Evolutionary conservation across 2,113 vertebrate genomes (phyloP), one percentile per base, ranked within the genome.

Genomic region (Seriola quinqueradiata): DNA sequence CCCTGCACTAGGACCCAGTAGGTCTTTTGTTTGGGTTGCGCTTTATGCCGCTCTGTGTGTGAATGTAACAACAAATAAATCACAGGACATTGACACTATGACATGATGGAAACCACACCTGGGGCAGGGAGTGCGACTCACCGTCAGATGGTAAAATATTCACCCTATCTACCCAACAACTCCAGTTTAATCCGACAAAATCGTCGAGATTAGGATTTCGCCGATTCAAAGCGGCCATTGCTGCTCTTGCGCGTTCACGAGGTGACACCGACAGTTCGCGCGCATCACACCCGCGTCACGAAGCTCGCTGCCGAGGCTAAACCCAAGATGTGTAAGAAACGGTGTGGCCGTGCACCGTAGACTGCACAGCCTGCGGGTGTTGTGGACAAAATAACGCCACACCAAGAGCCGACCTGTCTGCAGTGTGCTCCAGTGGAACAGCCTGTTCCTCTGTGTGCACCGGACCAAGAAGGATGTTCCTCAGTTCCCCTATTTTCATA

Each of bases 111-210:
- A 17, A 57, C 25, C n/a, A n/a, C 50, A 44, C 44, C 12, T 38
- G 40, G 23, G 66, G 70, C 55, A 40, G 80, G 74, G 67, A 36
- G 44, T 1, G 48, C 75, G 79, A 95, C 96, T 96, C 95, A 97
- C 97, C 96, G 80, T 96, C 95, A 79, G 92, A 79, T 54, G 87
- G 77, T 48, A 88, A 90, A 83, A 94, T 87, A 81, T 95, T 94
- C 66, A 92, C 93, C 89, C 93, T 93, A 70, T 96, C 96, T 85
- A 95, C 94, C 97, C 96, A 97, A 75, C 94, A 95, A 91, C 95
- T 96, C 96, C 97, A 97, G 90, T 95, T 96, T 95, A 97, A 95
- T 94, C 95, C 97, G 87, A 96, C 95, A 94, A 96, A 97, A 70
- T 96, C 96, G 92, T 96, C 96, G 92, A 96, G 95, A 94, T 93